Conservation (phyloP, 2,797 vertebrate species). For the Pangasius djambal region DNA sequence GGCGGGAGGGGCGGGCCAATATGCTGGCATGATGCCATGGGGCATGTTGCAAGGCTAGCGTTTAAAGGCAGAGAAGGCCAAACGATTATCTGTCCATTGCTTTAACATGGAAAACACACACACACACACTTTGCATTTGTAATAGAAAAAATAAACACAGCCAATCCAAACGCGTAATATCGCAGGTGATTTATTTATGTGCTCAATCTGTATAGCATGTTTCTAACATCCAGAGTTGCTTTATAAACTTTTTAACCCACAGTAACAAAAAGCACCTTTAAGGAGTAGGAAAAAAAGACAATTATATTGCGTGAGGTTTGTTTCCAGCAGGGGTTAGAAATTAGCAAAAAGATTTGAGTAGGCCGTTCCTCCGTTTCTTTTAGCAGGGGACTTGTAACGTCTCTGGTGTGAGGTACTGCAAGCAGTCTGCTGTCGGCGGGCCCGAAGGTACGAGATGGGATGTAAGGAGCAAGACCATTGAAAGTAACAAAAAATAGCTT, state of each 20-base stretch:
- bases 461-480: not conserved
- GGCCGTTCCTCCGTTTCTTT: not conserved
- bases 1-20: slow-evolving; percentile 42
- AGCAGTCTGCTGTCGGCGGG: not conserved
- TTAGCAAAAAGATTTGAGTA: not conserved
- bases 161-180: not conserved
- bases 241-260: not conserved
- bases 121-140: too few species aligned
- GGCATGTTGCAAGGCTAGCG: slow-evolving; percentile 34
- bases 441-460: not conserved
- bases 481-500: not conserved
- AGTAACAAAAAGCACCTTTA: not conserved
- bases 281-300: not conserved
- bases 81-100: slow-evolving; percentile 34
- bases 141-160: not conserved
- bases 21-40: slow-evolving; percentile 22
- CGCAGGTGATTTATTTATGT: not conserved
- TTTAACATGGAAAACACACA: slow-evolving; percentile 33
- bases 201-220: not conserved
- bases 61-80: slow-evolving; percentile 33
- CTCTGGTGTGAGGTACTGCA: not conserved
- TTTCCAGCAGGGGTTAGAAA: not conserved
- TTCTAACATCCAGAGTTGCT: not conserved
- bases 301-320: not conserved
- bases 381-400: not conserved